A percentile compares a stretch with the other conserved stretches of the same genome.
These are phyloP conservation scores for Digitonthophagus gazella DNA, from an alignment of 2,888 invertebrate genomes.

Conservation along the genomic window DNA sequence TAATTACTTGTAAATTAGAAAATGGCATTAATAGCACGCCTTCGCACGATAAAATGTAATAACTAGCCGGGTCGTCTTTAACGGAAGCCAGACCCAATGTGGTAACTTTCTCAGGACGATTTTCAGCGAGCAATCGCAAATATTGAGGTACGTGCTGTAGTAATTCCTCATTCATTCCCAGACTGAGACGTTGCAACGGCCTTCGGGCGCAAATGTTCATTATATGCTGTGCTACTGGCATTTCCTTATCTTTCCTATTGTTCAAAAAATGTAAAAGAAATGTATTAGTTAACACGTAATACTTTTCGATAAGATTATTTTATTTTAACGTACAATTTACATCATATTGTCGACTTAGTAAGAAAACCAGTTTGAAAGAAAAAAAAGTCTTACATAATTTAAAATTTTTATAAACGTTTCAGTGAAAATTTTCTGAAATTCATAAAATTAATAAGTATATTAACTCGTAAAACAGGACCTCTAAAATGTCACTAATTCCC, in stretches of 20 bases:
- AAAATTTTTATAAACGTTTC: too few species aligned
- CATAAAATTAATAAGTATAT: too few species aligned
- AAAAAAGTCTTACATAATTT: too few species aligned
- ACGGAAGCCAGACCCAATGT: slow-evolving; percentile 69
- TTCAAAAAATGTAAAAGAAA: background rate
- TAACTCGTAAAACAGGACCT: too few species aligned
- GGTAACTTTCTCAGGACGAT: slow-evolving; percentile 57
- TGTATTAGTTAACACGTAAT: too few species aligned
- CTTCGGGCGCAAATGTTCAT: slow-evolving; percentile 36
- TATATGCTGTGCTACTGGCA: slow-evolving; percentile 7
- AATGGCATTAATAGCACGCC: slow-evolving; percentile 60
- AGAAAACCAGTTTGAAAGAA: too few species aligned
- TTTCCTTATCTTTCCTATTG: slow-evolving; percentile 9
- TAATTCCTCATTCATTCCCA: slow-evolving; percentile 49
- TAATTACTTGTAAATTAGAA: slow-evolving; percentile 55
- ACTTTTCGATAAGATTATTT: too few species aligned
- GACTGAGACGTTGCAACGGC: slow-evolving; percentile 44
- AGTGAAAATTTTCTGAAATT: too few species aligned
- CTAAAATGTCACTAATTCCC: too few species aligned
- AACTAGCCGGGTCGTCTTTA: slow-evolving; percentile 70
- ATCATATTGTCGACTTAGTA: too few species aligned
- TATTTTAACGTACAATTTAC: too few species aligned
- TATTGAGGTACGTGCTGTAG: slow-evolving; percentile 43
- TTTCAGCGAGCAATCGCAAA: slow-evolving; percentile 42
- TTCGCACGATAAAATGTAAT: slow-evolving; percentile 59